These are phyloP conservation scores for Ptychadena robeensis DNA, from an alignment of 2,797 vertebrate species.

Conservation along the genomic window DNA sequence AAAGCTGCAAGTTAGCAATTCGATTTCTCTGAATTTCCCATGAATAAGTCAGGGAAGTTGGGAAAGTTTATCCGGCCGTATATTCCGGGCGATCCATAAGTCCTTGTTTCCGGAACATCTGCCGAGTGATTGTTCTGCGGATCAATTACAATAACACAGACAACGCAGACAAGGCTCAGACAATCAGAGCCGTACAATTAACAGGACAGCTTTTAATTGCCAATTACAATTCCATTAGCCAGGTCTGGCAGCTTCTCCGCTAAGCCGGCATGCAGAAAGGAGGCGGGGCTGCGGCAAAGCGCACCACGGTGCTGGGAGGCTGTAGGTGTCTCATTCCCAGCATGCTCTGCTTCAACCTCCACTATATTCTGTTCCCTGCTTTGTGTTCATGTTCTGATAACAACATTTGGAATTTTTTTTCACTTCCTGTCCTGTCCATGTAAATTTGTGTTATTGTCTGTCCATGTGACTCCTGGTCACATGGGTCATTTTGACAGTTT, in stretches of 20 bases:
- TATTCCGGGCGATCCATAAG: neutral
- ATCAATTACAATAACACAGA: conserved; percentile 54
- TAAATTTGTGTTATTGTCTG: no score
- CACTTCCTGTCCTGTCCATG: no score
- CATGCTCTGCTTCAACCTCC: neutral
- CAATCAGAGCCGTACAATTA: conserved; percentile 68
- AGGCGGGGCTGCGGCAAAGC: conserved; percentile 64
- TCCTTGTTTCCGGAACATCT: conserved; percentile 20
- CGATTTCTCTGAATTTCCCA: no score
- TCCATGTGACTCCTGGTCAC: no score
- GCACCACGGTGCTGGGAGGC: fast-evolving
- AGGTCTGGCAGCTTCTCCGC: conserved; percentile 69
- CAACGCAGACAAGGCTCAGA: conserved; percentile 56
- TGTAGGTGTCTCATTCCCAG: conserved; percentile 47
- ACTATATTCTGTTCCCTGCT: no score
- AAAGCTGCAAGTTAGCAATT: no score
- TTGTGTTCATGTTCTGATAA: no score
- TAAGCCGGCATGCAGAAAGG: conserved; percentile 65
- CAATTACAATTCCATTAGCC: conserved; percentile 72
- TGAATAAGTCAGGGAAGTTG: no score
- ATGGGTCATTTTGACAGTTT: no score
- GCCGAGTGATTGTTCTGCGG: conserved; percentile 17
- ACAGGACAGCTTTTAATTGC: conserved; percentile 72
- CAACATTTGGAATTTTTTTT: no score
- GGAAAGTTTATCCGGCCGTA: no score